Evolutionary conservation across 2,888 invertebrate species (phyloP), one percentile per base, ranked within the genome.

Genomic region (Caenorhabditis auriculariae): DNA sequence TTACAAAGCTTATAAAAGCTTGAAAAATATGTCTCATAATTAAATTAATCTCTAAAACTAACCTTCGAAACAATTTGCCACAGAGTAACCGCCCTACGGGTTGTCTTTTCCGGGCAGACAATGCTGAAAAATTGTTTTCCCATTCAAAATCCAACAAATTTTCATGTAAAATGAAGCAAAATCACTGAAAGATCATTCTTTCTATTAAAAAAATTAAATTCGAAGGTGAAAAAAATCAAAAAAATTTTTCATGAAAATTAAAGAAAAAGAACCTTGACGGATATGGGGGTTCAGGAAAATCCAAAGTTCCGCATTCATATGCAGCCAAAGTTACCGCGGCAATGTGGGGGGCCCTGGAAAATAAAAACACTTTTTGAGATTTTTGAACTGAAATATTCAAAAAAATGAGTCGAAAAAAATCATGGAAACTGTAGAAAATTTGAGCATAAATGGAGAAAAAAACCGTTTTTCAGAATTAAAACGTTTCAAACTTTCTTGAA

Each of bases 281-380:
- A 86, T 99, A 98, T 0, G 98, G 98, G 45, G 98, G 98, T 77
- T 90, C 88, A 0, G 96, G 98, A 83, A 99, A 99, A 84, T 94
- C 88, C 32, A 96, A 87, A 24, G 90, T 88, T 46, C 90, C 90
- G 83, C 98, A 99, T 84, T 98, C 96, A 83, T 94, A 95, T 0
- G 94, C 98, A 17, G 98, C 98, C 81, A 98, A 86, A 3, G 98
- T 98, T 41, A 99, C 98, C 55, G 91, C 88, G 56, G 96, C 96
- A 85, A 99, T 98, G 82, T 96, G 95, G 28, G 98, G 98, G n/a
- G 98, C 98, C 85, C 85, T 72, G 17, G 63, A 54, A 41, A 41
- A 39, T 45, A 29, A 21, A 32, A 29, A 32, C n/a, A 28, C 27
- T 46, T 37, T 46, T 46, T 19, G 15, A 41, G 9, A 1, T 41